phyloP scores from a whole-genome alignment of 2,113 vertebrate species.

The Bolborhynchus lineola region DNA sequence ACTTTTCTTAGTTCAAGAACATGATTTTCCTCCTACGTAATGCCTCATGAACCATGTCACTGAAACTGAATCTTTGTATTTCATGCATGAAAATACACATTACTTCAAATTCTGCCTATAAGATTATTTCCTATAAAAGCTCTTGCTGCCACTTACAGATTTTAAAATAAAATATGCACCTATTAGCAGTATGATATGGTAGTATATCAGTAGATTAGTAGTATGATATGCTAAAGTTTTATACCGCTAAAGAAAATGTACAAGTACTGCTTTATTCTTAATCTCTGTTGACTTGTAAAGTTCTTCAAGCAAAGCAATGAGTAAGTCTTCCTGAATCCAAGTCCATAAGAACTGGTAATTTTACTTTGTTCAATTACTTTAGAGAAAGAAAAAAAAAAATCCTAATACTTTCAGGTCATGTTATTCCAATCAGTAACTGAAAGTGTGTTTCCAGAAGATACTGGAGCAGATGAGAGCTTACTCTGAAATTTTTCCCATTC shows the following conservation, averaged over 20 bases:
- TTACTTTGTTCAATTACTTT: not conserved
- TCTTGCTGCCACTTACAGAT: not conserved
- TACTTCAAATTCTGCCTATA: not conserved
- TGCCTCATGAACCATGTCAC: not conserved
- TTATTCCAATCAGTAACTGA: not conserved
- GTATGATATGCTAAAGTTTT: not conserved
- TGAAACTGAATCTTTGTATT: not conserved
- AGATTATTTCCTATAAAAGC: not conserved
- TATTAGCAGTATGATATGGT: not conserved
- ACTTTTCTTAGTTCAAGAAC: not conserved
- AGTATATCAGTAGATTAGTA: not conserved
- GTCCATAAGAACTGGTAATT: not conserved
- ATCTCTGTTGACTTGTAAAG: not conserved
- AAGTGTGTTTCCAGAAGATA: not conserved
- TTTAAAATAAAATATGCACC: not conserved
- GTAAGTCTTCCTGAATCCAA: not conserved
- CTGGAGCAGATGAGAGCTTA: not conserved
- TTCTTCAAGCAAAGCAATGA: not conserved
- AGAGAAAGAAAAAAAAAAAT: not conserved
- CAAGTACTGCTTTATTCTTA: not conserved
- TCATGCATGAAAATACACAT: not conserved
- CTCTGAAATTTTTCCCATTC: not conserved
- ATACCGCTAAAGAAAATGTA: not conserved
- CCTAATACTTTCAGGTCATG: not conserved
- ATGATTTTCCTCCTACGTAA: not conserved